Evolutionary conservation across 2,113 vertebrate species (phyloP).

Genomic region (Chamaetylas fuelleborni): DNA sequence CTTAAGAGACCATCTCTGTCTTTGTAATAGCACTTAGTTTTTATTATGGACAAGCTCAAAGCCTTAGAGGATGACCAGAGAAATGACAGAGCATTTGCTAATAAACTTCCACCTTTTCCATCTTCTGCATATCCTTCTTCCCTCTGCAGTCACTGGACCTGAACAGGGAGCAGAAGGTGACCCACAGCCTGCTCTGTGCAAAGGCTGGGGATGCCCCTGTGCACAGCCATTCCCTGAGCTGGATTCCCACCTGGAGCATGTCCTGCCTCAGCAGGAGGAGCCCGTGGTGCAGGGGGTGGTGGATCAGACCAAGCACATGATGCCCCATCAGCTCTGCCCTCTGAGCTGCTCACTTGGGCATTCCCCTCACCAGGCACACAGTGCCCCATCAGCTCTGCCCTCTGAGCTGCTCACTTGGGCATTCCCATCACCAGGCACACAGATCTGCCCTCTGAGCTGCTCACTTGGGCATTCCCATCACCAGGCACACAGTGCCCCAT

Average conservation of each 20-base stretch:
- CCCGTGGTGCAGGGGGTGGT: fast-evolving
- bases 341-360: not conserved
- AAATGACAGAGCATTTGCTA: not conserved
- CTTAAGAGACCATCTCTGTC: not conserved
- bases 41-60: not conserved
- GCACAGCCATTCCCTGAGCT: not conserved
- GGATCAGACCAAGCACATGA: not conserved
- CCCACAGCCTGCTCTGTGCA: fast-evolving
- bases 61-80: not conserved
- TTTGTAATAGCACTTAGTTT: not conserved
- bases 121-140: not conserved
- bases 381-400: not conserved
- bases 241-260: fast-evolving
- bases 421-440: too few relatives aligned
- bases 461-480: too few relatives aligned
- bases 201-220: not conserved
- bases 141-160: not conserved
- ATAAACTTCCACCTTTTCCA: not conserved
- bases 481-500: fast-evolving
- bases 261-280: not conserved
- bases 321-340: not conserved
- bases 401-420: too few relatives aligned
- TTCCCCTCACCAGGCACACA: not conserved
- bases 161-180: not conserved
- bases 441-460: too few relatives aligned